Evolutionary conservation across 2,888 invertebrate genomes (phyloP).

Genomic region (Metellina segmentata): DNA sequence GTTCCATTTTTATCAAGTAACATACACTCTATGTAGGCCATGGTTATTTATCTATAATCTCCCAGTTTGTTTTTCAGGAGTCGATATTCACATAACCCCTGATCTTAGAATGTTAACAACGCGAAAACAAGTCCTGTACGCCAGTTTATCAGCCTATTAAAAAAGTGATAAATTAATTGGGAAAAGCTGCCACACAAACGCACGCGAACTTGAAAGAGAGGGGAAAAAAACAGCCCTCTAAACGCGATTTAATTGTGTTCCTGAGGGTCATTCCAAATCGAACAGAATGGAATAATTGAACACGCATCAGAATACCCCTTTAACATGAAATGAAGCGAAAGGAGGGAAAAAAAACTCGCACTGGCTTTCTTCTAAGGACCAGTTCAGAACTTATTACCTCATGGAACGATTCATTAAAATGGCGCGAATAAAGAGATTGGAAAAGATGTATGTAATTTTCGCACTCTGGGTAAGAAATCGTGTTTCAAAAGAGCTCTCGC

Average conservation of each 20-base stretch:
- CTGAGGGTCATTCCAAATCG: conserved; percentile 12
- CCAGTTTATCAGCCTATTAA: neutral
- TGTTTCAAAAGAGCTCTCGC: neutral
- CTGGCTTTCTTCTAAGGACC: neutral
- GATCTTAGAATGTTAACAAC: neutral
- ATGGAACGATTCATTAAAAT: neutral
- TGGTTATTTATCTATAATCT: neutral
- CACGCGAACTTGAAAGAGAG: neutral
- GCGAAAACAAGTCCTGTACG: neutral
- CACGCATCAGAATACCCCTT: conserved; percentile 19
- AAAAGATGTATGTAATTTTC: conserved; percentile 11
- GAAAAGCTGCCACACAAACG: neutral
- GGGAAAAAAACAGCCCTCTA: neutral
- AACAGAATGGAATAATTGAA: conserved; percentile 17
- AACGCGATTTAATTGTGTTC: conserved; percentile 2
- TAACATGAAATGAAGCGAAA: neutral
- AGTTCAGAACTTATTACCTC: neutral
- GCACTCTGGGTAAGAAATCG: conserved; percentile 1
- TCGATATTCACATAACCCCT: neutral
- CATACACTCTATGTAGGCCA: conserved; percentile 12
- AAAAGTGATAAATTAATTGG: conserved; percentile 7
- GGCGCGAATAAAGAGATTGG: neutral
- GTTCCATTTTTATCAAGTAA: neutral
- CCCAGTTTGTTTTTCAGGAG: neutral
- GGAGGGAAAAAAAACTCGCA: neutral